A percentile compares a stretch with the other conserved stretches of the same genome.
phyloP scores from a whole-genome alignment of 2,888 invertebrate genomes.

The Eristalinus sepulchralis region DNA sequence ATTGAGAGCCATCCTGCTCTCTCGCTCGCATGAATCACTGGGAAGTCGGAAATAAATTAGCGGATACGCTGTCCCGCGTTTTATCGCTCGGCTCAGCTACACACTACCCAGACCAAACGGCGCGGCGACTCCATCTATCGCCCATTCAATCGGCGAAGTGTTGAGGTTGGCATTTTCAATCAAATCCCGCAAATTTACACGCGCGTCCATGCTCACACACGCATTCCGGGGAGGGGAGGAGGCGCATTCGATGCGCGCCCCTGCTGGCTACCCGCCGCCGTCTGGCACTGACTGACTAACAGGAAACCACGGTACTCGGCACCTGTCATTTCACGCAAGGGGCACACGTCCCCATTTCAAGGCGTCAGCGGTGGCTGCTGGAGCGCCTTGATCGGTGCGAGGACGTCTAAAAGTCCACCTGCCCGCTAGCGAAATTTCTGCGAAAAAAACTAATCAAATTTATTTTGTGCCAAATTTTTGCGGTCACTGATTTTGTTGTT shows the following conservation, averaged over 20 bases:
- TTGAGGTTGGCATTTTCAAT: constrained; percentile 67
- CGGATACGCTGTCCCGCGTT: constrained; percentile 53
- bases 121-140: constrained; percentile 31
- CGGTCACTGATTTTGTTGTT: constrained; percentile 62
- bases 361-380: constrained; percentile 25
- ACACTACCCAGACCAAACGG: not conserved
- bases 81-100: constrained; percentile 46
- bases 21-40: constrained; percentile 22
- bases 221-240: constrained; percentile 9
- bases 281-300: constrained; percentile 6
- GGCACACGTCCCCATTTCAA: constrained; percentile 50
- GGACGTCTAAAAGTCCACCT: constrained; percentile 24
- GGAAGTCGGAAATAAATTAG: constrained; percentile 67
- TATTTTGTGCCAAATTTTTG: constrained; percentile 67
- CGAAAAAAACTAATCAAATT: constrained; percentile 58
- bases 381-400: not conserved
- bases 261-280: constrained; percentile 4
- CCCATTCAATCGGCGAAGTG: constrained; percentile 38
- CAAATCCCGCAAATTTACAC: constrained; percentile 56
- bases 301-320: constrained; percentile 24
- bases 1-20: not conserved
- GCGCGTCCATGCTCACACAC: constrained; percentile 3
- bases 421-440: not conserved
- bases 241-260: not conserved
- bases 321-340: constrained; percentile 51